Base-by-base conservation (phyloP, 2,113 vertebrate genomes). In the Cavia aperea region DNA sequence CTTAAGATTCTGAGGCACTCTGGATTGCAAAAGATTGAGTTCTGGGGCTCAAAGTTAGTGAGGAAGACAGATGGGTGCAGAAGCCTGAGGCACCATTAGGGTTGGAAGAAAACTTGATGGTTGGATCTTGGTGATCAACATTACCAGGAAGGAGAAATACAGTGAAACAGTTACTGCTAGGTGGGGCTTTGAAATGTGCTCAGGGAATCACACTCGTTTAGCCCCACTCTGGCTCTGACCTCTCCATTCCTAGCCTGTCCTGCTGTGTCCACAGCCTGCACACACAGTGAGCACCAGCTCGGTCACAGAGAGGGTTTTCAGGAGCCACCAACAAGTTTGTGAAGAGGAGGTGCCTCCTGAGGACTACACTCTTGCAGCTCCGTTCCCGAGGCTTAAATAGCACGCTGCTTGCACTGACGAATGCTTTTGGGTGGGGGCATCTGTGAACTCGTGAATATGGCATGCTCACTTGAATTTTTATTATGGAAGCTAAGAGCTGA, bases 401-500 rank as follows among this genome's bases (percentile, higher is more conserved):
- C 79, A 21, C 46, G 1, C 16, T 33, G n/a, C 79, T 92, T 79
- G 82, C 84, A 24, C 33, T 1, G 46, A 86, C 77, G 83, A n/a
- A 83, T 60, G 77, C 73, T 92, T 87, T 91, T 8, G 2, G 85
- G 33, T 68, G 18, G 73, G 31, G 78, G 91, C 54, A 51, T 49
- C 75, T 63, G n/a, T 78, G 94, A 90, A 90, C 94, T 90, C 91
- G 66, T 62, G 90, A 88, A 93, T 93, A 58, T 12, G 51, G 54
- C 77, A 65, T 0, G 10, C 43, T 10, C 19, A 62, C 73, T 89
- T 92, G 83, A 94, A 82, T 92, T 93, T 95, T 81, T 79, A 88
- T 93, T 91, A 54, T 60, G 86, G 84, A 91, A 90, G 63, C 83
- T 85, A 92, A 92, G 60, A 66, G 92, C 84, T 83, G 86, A 92